Evolutionary conservation across 2,888 invertebrate genomes (phyloP), one percentile per base, ranked within the genome.

Genomic region (Monopis laevigella): DNA sequence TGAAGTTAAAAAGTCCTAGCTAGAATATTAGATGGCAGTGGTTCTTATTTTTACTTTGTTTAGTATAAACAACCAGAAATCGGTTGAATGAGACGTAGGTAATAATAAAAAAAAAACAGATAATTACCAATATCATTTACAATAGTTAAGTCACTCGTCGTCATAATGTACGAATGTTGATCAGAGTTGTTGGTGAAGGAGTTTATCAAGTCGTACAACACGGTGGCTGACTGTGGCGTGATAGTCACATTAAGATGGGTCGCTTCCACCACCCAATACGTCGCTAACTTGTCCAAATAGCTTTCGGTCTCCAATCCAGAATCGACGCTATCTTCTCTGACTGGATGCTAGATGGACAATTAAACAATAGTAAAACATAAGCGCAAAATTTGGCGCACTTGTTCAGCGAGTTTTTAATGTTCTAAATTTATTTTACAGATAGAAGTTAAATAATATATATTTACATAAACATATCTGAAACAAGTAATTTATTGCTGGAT

Each of bases 191-290:
- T 14, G 5, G 71, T 58, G 44, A 74, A 74, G 5, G 68, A 62
- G 12, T 58, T 56, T 8, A 64, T 45, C 5, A 82, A 53, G 32
- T 78, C 74, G 24, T 81, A 72, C 30, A 88, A 53, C 3, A 85
- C 83, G 41, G 84, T 74, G 3, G 91, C 82, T 19, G 72, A 84
- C 55, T 69, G 84, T 2, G 89, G 88, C 0, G 90, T 89, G 18
- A 92, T 55, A 0, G 89, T 89, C 2, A 90, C 52, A 50, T 88
- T 85, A 2, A 92, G 69, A 32, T 89, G 87, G 39, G 85, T 82
- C 0, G 89, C 86, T 47, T 88, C 87, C 2, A 92, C 55, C 39
- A 89, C 72, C 5, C 92, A 54, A 60, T 90, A 90, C 0, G 86
- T 86, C 35, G 90, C 88, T 34, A 68, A 51, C 7, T 68, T 67